These are phyloP conservation scores for Phyllostomus hastatus DNA, from an alignment of 2,113 vertebrate genomes.

Conservation along the genomic window DNA sequence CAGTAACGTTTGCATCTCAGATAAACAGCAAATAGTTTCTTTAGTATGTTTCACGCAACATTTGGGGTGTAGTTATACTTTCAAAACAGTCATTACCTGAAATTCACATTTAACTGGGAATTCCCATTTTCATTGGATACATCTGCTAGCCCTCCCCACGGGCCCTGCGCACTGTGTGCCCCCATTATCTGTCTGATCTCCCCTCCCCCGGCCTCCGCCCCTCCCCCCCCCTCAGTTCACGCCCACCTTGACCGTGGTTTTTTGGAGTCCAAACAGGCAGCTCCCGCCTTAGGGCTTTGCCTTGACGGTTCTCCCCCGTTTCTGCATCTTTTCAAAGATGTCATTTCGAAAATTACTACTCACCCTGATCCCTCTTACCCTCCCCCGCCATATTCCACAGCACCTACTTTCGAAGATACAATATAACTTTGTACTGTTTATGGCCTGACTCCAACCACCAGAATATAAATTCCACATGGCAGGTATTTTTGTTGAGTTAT, in stretches of 20 bases:
- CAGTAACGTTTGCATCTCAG: not conserved
- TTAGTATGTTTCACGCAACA: not conserved
- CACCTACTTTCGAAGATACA: not conserved
- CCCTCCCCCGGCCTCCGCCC: accelerated
- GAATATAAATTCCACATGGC: not conserved
- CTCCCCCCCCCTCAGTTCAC: too few species aligned
- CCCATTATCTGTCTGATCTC: not conserved
- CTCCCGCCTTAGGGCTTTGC: not conserved
- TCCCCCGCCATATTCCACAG: not conserved
- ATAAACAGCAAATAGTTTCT: not conserved
- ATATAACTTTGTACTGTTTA: not conserved
- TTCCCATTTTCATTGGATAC: not conserved
- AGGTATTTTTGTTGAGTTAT: not conserved
- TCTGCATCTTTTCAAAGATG: not conserved
- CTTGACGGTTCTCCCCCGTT: not conserved
- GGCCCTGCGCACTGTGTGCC: not conserved
- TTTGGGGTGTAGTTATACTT: not conserved
- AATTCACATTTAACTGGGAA: not conserved
- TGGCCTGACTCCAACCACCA: not conserved
- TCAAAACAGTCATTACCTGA: not conserved
- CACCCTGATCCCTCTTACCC: not conserved
- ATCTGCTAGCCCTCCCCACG: not conserved
- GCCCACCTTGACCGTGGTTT: not conserved
- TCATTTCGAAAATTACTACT: not conserved
- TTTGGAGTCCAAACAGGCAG: accelerated